Conservation (phyloP, 2,888 invertebrate species). For the Hyposoter didymator region DNA sequence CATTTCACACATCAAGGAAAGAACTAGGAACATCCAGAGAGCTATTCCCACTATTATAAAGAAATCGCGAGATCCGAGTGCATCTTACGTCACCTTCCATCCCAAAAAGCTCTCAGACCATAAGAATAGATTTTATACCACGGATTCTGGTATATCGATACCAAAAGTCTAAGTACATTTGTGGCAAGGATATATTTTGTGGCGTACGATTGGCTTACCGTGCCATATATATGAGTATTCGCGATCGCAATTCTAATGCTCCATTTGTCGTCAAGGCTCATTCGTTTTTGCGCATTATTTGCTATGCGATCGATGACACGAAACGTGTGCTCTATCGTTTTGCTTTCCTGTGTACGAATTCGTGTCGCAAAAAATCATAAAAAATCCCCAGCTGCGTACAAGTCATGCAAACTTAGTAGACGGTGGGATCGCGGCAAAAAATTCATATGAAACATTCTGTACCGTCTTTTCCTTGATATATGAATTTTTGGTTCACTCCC, state of each 20-base stretch:
- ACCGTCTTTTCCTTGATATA: not conserved
- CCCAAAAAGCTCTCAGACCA: not conserved
- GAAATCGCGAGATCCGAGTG: not conserved
- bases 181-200: slow-evolving; percentile 32
- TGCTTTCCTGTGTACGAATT: slow-evolving; percentile 19
- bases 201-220: too few relatives aligned
- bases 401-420: slow-evolving; percentile 30
- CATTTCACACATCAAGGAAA: slow-evolving; percentile 10
- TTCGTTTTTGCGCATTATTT: slow-evolving; percentile 53
- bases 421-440: not conserved
- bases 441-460: slow-evolving; percentile 21
- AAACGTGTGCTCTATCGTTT: not conserved
- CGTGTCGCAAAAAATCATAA: slow-evolving; percentile 13
- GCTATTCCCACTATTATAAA: slow-evolving; percentile 27
- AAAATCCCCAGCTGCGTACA: not conserved
- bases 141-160: slow-evolving; percentile 19
- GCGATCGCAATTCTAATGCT: slow-evolving; percentile 54
- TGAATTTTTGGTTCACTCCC: not conserved
- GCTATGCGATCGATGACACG: slow-evolving; percentile 27
- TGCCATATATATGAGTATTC: too few relatives aligned
- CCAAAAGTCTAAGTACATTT: slow-evolving; percentile 48
- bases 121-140: not conserved
- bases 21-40: not conserved
- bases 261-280: slow-evolving; percentile 54
- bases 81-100: slow-evolving; percentile 24